Percentiles rank a stretch among this genome's conserved stretches.
These are phyloP conservation scores for Pan paniscus DNA, from an alignment of 2,113 vertebrate genomes.

Conservation along the genomic window DNA sequence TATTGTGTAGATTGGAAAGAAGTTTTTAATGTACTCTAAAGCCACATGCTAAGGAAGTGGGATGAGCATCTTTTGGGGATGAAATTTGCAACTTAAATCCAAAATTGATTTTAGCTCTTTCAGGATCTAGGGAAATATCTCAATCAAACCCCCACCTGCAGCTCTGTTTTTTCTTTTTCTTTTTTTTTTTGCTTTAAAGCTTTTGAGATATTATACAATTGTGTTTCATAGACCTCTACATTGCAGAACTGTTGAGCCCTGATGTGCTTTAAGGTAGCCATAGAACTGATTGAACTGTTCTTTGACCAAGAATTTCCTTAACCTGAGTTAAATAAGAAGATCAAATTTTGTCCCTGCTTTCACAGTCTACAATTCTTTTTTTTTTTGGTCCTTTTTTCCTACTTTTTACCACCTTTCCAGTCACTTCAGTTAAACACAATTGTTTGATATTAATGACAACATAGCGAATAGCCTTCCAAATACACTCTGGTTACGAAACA, in stretches of 20 bases:
- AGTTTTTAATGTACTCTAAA: slow-evolving; percentile 31
- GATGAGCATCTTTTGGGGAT: not conserved
- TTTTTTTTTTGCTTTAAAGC: not conserved
- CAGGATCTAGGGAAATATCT: not conserved
- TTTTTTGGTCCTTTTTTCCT: not conserved
- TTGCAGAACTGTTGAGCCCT: not conserved
- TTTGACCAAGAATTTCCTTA: slow-evolving; percentile 7
- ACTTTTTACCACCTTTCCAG: not conserved
- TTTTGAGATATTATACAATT: not conserved
- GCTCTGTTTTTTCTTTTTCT: not conserved
- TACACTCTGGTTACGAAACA: not conserved
- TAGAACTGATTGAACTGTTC: not conserved
- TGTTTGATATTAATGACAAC: not conserved
- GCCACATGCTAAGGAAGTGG: not conserved
- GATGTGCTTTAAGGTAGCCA: not conserved
- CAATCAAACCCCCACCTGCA: not conserved
- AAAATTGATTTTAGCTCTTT: slow-evolving; percentile 16
- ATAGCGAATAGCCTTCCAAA: not conserved
- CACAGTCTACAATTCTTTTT: not conserved
- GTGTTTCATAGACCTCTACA: not conserved
- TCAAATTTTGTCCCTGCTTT: not conserved
- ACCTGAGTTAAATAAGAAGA: slow-evolving; percentile 35
- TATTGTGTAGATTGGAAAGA: not conserved
- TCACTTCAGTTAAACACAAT: not conserved
- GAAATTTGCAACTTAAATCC: slow-evolving; percentile 6